Base-by-base conservation (phyloP, 2,797 vertebrate species). In the Poeciliopsis turneri region DNA sequence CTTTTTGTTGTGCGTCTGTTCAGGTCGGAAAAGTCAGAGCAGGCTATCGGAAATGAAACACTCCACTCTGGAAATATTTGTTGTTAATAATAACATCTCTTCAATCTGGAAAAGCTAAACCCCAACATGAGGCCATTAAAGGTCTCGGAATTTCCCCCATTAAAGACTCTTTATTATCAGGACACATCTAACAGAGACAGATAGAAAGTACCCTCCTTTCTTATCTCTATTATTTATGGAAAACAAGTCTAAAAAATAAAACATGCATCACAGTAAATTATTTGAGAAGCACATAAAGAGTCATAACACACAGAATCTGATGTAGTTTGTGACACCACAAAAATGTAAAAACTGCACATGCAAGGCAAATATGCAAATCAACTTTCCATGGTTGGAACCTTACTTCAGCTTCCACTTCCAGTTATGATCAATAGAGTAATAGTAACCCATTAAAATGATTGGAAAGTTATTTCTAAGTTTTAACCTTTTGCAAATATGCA, bases 31-130 rank as follows among this genome's bases (percentile, higher is more conserved):
- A 80, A 84, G 76, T 85, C 30, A 71, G 13, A 83, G 59, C 4
- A 16, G 69, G 41, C 5, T 3, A 78, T 89, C 76, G 55, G 86
- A 93, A 89, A 64, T 49, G 81, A 88, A 90, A 90, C 78, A 36
- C 61, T 80, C 81, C 78, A 28, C 76, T 7, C 47, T 78, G 92
- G 91, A 92, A 93, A 92, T 81, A 82, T 88, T 87, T 88, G 10
- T 20, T 81, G 84, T 83, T 86, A 86, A 86, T 88, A 89, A 78
- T 81, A 85, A 68, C 82, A 46, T 74, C 59, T 83, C 23, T 82
- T 74, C 57, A 66, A 36, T 78, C 76, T 90, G 78, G 82, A 83
- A 90, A 91, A 84, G 82, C 80, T 70, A 57, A 90, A 88, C 79
- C 77, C 84, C 61, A 53, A 82, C 73, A 77, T 66, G 83, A 82